These are phyloP conservation scores for Garra rufa DNA, from an alignment of 2,113 vertebrate species.

Conservation along the genomic window DNA sequence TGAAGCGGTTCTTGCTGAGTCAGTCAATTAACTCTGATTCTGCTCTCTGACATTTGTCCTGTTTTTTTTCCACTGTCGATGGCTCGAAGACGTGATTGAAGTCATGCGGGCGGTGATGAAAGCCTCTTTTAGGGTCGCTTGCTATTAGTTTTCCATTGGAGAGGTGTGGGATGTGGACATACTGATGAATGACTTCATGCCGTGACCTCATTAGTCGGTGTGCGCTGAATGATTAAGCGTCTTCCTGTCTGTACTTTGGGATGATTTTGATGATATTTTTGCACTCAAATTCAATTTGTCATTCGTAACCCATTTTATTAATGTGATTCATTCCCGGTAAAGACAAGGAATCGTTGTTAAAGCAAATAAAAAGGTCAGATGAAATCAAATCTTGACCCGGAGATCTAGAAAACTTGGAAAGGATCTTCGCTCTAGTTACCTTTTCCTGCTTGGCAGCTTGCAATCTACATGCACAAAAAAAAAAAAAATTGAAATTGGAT, in stretches of 20 bases:
- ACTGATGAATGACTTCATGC: background rate
- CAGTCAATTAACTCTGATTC: background rate
- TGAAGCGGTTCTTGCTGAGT: constrained; percentile 24
- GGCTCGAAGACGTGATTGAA: background rate
- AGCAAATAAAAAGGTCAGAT: no score
- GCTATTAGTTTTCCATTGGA: background rate
- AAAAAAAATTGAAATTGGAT: no score
- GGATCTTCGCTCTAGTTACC: no score
- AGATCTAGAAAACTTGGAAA: no score
- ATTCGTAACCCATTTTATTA: background rate
- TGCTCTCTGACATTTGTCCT: background rate
- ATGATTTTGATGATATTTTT: background rate
- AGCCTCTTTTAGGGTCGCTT: background rate
- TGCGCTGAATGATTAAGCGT: background rate
- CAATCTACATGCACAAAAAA: no score
- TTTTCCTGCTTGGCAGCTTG: no score
- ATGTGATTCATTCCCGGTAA: background rate
- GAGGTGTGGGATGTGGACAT: constrained; percentile 2
- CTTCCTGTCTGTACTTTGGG: background rate
- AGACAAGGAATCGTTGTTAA: background rate
- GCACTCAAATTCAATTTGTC: background rate
- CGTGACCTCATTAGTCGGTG: background rate
- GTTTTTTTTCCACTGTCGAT: constrained; percentile 24
- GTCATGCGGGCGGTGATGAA: background rate
- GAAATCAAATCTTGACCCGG: no score